Evolutionary conservation across 2,888 invertebrate species (phyloP).

Genomic region (Oscheius sp.): DNA sequence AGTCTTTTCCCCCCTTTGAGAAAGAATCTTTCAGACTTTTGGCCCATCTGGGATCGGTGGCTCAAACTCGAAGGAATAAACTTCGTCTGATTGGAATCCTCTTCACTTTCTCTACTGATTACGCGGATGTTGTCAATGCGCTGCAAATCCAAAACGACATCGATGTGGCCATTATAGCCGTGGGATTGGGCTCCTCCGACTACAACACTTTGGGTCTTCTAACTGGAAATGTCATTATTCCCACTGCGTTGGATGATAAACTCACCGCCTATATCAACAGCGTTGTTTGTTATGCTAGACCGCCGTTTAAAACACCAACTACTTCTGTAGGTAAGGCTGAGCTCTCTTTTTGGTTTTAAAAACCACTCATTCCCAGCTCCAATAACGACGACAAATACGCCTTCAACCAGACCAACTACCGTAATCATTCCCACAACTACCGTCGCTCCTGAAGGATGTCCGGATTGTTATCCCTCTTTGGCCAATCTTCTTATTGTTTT

Average conservation of each 20-base stretch:
- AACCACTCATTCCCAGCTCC: not conserved
- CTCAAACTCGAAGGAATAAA: not conserved
- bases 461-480: constrained; percentile 20
- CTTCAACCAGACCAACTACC: not conserved
- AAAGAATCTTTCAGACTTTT: constrained; percentile 14
- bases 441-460: constrained; percentile 4
- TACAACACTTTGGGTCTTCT: not conserved
- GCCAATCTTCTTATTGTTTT: constrained; percentile 23
- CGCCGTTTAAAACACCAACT: not conserved
- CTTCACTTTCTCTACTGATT: constrained; percentile 20
- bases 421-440: constrained; percentile 1
- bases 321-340: not conserved
- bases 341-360: not conserved
- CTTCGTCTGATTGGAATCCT: not conserved
- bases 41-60: not conserved
- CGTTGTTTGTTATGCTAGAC: constrained; percentile 10
- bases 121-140: not conserved
- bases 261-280: not conserved
- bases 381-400: not conserved
- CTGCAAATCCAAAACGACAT: not conserved
- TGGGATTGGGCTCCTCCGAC: constrained; percentile 15
- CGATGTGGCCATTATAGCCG: not conserved
- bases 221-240: constrained; percentile 20
- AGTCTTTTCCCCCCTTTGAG: too few relatives aligned
- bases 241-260: not conserved